Percentiles rank a stretch among this genome's conserved stretches.
Evolutionary conservation across 2,797 vertebrate species (phyloP).

Genomic region (Lepidocolaptes lacrymiger): DNA sequence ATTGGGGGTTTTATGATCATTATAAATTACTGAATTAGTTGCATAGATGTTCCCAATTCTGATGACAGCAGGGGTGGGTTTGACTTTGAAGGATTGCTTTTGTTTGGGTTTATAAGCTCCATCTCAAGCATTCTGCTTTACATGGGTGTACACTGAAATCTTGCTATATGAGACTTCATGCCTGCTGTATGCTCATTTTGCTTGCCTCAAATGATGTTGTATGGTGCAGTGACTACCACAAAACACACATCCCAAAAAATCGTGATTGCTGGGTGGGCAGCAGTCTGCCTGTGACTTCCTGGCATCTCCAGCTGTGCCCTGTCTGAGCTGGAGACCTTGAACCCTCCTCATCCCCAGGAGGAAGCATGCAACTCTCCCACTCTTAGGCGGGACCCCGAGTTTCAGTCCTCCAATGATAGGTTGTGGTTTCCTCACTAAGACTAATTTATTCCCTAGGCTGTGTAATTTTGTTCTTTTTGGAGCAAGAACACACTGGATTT

Average conservation of each 20-base stretch:
- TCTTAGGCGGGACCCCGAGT: not conserved
- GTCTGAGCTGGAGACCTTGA: not conserved
- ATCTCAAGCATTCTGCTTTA: not conserved
- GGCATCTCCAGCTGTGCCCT: not conserved
- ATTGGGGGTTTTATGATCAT: not conserved
- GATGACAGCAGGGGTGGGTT: not conserved
- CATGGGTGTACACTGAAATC: not conserved
- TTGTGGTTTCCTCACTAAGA: slow-evolving; percentile 1
- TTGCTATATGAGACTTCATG: not conserved
- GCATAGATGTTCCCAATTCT: not conserved
- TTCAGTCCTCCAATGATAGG: not conserved
- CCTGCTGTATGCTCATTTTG: not conserved
- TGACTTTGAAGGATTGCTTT: not conserved
- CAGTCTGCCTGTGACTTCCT: not conserved
- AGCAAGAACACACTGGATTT: not conserved
- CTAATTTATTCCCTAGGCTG: slow-evolving; percentile 1
- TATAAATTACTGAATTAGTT: not conserved
- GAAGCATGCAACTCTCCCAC: not conserved
- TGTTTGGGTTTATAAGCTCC: not conserved
- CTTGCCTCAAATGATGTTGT: not conserved
- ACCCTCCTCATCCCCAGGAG: not conserved
- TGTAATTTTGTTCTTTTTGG: slow-evolving; percentile 44
- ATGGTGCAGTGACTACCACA: not conserved
- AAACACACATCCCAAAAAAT: not conserved
- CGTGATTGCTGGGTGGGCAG: not conserved